phyloP scores from a whole-genome alignment of 2,888 invertebrate species.

The Pristionchus entomophagus region DNA sequence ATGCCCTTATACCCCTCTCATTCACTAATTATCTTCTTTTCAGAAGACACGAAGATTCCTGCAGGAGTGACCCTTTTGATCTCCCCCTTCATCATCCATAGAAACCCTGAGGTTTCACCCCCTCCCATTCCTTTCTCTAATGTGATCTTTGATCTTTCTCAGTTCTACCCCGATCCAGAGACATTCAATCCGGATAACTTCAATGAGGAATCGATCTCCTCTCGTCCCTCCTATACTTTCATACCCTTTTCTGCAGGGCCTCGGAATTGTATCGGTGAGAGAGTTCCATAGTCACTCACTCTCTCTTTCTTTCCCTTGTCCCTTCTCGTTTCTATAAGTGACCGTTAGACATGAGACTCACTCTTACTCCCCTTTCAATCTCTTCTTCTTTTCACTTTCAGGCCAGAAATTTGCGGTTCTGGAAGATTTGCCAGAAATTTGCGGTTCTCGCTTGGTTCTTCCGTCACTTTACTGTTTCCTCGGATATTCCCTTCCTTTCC shows the following conservation, averaged over 20 bases:
- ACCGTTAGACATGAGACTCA: background rate
- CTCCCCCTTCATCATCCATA: constrained; percentile 50
- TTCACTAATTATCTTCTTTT: background rate
- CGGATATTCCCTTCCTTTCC: constrained; percentile 12
- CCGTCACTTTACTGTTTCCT: constrained; percentile 70
- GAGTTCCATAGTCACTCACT: background rate
- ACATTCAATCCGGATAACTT: constrained; percentile 78
- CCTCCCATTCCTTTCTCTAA: background rate
- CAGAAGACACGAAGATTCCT: constrained; percentile 24
- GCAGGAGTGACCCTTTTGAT: constrained; percentile 46
- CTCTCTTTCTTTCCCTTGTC: background rate
- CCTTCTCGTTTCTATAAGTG: constrained; percentile 9
- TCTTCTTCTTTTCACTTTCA: constrained; percentile 37
- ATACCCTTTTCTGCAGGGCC: constrained; percentile 74
- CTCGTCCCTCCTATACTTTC: constrained; percentile 68
- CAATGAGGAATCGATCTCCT: constrained; percentile 73
- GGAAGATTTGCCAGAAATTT: constrained; percentile 73
- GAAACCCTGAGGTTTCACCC: constrained; percentile 50
- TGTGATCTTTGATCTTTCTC: background rate
- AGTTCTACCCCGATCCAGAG: constrained; percentile 72
- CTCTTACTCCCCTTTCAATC: background rate
- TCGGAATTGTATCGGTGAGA: constrained; percentile 69
- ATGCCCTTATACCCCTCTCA: no score
- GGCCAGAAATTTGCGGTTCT: constrained; percentile 77
- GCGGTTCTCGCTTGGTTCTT: constrained; percentile 75